A percentile compares a stretch with the other conserved stretches of the same genome.
Conservation (phyloP, 2,797 vertebrate genomes). For the Tapirus indicus region DNA sequence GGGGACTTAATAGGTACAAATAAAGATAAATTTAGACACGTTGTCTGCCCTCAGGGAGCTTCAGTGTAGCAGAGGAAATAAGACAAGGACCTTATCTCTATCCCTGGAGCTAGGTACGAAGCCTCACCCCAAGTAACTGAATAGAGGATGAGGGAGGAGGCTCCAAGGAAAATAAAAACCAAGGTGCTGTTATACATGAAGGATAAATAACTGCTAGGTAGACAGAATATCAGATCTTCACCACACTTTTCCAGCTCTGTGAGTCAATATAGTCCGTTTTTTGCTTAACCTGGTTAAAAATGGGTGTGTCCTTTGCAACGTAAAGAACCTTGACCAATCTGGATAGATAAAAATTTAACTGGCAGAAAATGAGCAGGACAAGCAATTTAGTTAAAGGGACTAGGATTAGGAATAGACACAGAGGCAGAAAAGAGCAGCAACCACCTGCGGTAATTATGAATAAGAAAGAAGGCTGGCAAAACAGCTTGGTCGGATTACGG, state of each 20-base stretch:
- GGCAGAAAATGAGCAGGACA: background rate
- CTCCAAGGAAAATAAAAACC: background rate
- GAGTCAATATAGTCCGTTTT: background rate
- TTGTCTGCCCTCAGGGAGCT: background rate
- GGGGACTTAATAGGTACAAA: background rate
- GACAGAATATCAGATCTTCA: background rate
- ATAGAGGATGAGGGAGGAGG: background rate
- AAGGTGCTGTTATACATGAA: background rate
- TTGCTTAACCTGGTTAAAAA: constrained; percentile 11
- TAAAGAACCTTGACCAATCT: background rate
- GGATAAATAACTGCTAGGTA: background rate
- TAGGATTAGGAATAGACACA: background rate
- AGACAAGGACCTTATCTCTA: background rate
- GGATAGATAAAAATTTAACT: background rate
- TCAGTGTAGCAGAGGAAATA: background rate
- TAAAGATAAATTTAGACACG: background rate
- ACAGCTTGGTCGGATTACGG: background rate
- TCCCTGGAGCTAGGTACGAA: background rate
- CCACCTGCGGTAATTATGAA: background rate
- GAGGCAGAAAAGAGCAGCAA: background rate
- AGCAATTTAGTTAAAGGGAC: background rate
- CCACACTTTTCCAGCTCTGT: background rate
- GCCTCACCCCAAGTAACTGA: background rate
- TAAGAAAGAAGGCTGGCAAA: background rate
- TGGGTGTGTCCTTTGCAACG: background rate